Percentiles rank a stretch among this genome's conserved stretches.
These are phyloP conservation scores for Aleiodes leptofemur DNA, from an alignment of 2,888 invertebrate species.

Conservation along the genomic window DNA sequence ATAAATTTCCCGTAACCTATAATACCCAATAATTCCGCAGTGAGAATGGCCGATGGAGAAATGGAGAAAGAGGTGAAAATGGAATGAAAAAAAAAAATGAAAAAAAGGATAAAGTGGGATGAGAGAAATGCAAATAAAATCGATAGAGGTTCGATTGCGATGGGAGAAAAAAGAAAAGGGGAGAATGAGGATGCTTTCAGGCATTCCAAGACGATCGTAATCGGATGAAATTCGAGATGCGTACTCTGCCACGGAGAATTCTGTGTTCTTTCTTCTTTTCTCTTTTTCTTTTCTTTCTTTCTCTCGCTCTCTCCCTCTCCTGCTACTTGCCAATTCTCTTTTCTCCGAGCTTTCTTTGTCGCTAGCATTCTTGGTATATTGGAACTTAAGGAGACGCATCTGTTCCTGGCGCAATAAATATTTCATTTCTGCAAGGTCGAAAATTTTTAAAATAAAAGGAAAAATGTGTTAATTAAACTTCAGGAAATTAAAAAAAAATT, in stretches of 20 bases:
- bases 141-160: constrained; percentile 42
- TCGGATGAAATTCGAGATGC: constrained; percentile 53
- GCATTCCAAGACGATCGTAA: constrained; percentile 52
- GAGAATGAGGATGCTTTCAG: constrained; percentile 47
- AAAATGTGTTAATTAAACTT: constrained; percentile 7
- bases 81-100: neutral
- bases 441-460: constrained; percentile 6
- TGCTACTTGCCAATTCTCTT: constrained; percentile 12
- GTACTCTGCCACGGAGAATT: constrained; percentile 34
- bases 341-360: neutral
- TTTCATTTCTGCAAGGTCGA: neutral
- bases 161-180: constrained; percentile 11
- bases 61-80: constrained; percentile 22
- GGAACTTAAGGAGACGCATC: constrained; percentile 22
- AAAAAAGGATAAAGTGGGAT: constrained; percentile 21
- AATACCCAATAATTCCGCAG: constrained; percentile 26
- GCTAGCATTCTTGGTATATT: constrained; percentile 26
- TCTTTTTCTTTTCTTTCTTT: constrained; percentile 9
- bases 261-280: constrained; percentile 29
- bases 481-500: neutral
- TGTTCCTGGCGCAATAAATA: constrained; percentile 14
- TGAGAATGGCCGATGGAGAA: constrained; percentile 29
- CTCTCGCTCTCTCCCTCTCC: constrained; percentile 21
- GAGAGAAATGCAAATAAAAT: constrained; percentile 33
- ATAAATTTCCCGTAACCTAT: constrained; percentile 35